A percentile compares a stretch with the other conserved stretches of the same genome.
Evolutionary conservation across 2,113 vertebrate species (phyloP).

Genomic region (Myotis brandtii): DNA sequence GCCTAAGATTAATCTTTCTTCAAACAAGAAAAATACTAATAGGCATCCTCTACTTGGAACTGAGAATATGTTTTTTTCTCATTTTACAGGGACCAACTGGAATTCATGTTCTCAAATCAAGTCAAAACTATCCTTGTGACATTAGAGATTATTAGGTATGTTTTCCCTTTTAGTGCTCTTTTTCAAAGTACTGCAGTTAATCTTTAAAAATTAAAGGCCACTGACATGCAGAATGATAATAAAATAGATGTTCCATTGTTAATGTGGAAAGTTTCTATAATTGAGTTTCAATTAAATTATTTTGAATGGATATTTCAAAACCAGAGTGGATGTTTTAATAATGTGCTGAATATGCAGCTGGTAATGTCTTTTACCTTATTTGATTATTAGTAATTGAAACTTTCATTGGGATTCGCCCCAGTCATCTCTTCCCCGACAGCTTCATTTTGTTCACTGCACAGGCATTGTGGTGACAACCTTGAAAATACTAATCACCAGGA

Average conservation of each 20-base stretch:
- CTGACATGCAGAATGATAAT: conserved; percentile 42
- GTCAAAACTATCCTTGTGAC: not conserved
- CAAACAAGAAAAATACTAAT: not conserved
- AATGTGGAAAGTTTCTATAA: conserved; percentile 58
- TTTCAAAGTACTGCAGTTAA: conserved; percentile 15
- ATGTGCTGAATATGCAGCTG: conserved; percentile 16
- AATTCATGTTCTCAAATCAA: conserved; percentile 23
- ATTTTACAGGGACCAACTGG: not conserved
- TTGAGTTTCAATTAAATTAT: conserved; percentile 62
- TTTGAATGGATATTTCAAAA: conserved; percentile 71
- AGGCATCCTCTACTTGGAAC: not conserved
- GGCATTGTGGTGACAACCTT: not conserved
- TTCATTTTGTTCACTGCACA: not conserved
- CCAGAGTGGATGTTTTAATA: conserved; percentile 62
- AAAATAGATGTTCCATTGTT: conserved; percentile 57
- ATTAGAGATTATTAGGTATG: not conserved
- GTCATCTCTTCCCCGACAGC: not conserved
- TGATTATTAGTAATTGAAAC: conserved; percentile 9
- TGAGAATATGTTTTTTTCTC: not conserved
- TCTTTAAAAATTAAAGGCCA: conserved; percentile 61
- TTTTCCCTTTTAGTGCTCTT: not conserved
- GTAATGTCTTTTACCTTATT: conserved; percentile 55
- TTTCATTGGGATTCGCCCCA: not conserved
- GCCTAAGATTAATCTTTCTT: not conserved
- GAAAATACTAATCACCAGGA: not conserved